These are phyloP conservation scores for Athene noctua DNA, from an alignment of 2,113 vertebrate species.

Conservation along the genomic window DNA sequence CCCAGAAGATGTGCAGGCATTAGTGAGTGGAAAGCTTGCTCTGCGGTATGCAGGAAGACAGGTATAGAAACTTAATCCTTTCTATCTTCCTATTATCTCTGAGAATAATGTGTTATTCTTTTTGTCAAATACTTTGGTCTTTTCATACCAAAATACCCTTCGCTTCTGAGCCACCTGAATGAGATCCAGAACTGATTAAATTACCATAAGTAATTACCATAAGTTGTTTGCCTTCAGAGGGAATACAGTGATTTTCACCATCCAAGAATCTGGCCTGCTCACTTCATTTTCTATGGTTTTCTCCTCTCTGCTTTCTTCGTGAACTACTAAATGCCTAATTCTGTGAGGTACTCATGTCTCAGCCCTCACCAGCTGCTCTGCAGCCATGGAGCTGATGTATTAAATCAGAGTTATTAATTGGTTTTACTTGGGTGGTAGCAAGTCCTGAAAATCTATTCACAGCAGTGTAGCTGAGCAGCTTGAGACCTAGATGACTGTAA, in stretches of 20 bases:
- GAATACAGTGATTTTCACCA: not conserved
- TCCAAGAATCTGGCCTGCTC: not conserved
- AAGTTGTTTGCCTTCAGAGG: not conserved
- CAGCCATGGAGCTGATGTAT: not conserved
- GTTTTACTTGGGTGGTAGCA: not conserved
- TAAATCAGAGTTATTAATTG: not conserved
- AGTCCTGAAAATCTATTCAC: not conserved
- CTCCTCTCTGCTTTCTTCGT: not conserved
- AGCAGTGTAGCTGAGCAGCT: not conserved
- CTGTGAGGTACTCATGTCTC: not conserved
- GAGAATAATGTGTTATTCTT: not conserved
- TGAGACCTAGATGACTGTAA: not conserved
- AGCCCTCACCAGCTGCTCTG: not conserved
- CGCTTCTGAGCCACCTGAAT: not conserved
- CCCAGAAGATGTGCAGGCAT: constrained; percentile 93
- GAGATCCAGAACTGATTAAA: not conserved
- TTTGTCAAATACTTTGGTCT: not conserved
- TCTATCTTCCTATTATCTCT: not conserved
- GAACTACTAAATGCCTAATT: not conserved
- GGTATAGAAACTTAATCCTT: constrained; percentile 68
- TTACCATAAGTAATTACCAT: not conserved
- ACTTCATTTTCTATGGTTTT: not conserved
- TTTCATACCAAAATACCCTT: not conserved
- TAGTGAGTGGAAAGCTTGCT: constrained; percentile 96
- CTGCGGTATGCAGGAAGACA: constrained; percentile 93